phyloP scores from a whole-genome alignment of 2,113 vertebrate genomes.

The Danio rerio region GRCz12tu NC_133176.1:53573501-53574000 shows the following conservation, averaged over 20 bases:
- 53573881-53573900: constrained; percentile 13
- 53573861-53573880: constrained; percentile 35
- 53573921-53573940: constrained; percentile 18
- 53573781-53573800: constrained; percentile 98
- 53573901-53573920: background rate
- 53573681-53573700: no score
- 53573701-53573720: no score
- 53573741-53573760: background rate
- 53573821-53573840: constrained; percentile 99
- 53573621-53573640: no score
- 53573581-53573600: no score
- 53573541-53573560: no score
- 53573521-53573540: no score
- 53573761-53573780: constrained; percentile 98
- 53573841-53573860: constrained; percentile 96
- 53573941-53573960: background rate
- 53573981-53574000: constrained; percentile 14
- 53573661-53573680: no score
- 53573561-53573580: no score
- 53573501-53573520: no score
- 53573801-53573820: constrained; percentile 98
- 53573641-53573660: no score
- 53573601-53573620: no score
- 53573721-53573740: background rate
- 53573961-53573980: constrained; percentile 5